Evolutionary conservation across 2,797 vertebrate genomes (phyloP).

Genomic region (Cossypha polioptera): DNA sequence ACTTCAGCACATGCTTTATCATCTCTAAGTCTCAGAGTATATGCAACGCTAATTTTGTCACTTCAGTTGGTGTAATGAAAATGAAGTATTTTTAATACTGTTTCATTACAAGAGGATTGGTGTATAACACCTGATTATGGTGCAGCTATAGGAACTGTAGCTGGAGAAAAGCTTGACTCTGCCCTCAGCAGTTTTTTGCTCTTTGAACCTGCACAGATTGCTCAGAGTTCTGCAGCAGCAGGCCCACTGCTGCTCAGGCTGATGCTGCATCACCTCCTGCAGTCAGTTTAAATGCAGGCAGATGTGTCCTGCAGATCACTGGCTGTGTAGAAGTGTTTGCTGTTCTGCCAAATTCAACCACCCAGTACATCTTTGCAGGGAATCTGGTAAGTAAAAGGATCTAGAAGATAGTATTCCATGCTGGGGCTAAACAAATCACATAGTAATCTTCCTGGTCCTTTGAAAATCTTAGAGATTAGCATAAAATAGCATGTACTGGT

Average conservation of each 20-base stretch:
- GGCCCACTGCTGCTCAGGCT: slow-evolving; percentile 59
- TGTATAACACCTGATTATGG: not conserved
- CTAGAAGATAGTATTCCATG: not conserved
- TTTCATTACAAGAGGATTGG: not conserved
- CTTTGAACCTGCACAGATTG: slow-evolving; percentile 3
- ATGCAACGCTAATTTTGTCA: not conserved
- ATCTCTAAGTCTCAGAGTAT: not conserved
- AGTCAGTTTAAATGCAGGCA: slow-evolving; percentile 26
- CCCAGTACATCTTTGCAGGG: slow-evolving; percentile 37
- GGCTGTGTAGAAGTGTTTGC: slow-evolving; percentile 45
- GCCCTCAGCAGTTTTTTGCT: not conserved
- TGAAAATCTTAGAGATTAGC: not conserved
- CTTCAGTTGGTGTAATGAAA: not conserved
- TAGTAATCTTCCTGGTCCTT: not conserved
- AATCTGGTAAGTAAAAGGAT: slow-evolving; percentile 60
- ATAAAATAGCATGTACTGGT: not conserved
- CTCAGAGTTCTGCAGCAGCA: not conserved
- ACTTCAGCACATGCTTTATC: not conserved
- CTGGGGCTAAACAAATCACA: not conserved
- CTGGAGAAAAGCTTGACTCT: not conserved
- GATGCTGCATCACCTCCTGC: slow-evolving; percentile 44
- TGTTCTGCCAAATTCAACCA: slow-evolving; percentile 36
- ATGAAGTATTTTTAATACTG: not conserved
- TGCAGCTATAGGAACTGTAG: not conserved
- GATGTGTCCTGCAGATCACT: slow-evolving; percentile 63